A percentile compares a stretch with the other conserved stretches of the same genome.
These are phyloP conservation scores for Sicus ferrugineus DNA, from an alignment of 2,888 invertebrate species.

Conservation along the genomic window DNA sequence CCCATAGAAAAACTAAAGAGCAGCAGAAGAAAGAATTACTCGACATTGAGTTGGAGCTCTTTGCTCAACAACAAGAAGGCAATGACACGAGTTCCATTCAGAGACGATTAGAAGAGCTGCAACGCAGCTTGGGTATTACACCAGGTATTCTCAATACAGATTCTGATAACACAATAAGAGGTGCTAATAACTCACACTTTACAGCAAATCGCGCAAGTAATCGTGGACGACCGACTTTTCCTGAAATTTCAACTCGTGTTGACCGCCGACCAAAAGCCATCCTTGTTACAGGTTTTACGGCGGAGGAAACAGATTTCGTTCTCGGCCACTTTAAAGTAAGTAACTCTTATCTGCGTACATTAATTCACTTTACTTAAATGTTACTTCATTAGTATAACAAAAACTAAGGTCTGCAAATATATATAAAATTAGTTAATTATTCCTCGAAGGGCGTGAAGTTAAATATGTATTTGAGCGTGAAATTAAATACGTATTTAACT, in stretches of 20 bases:
- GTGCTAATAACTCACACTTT: slow-evolving; percentile 44
- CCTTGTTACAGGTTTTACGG: slow-evolving; percentile 85
- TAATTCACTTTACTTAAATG: too few relatives aligned
- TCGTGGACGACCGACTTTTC: slow-evolving; percentile 56
- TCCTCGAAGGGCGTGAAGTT: too few relatives aligned
- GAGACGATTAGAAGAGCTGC: slow-evolving; percentile 78
- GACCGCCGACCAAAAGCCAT: slow-evolving; percentile 89
- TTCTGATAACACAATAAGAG: not conserved
- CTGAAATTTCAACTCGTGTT: slow-evolving; percentile 67
- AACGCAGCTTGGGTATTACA: slow-evolving; percentile 58
- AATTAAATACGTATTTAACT: too few relatives aligned
- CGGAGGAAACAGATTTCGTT: slow-evolving; percentile 82
- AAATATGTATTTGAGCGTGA: too few relatives aligned
- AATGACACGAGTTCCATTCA: slow-evolving; percentile 85
- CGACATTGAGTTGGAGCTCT: slow-evolving; percentile 89
- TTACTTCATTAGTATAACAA: too few relatives aligned
- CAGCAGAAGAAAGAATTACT: slow-evolving; percentile 88
- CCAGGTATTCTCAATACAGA: slow-evolving; percentile 37
- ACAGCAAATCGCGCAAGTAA: slow-evolving; percentile 44
- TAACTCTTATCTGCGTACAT: too few relatives aligned
- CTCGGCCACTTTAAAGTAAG: slow-evolving; percentile 85
- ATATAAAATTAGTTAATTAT: too few relatives aligned
- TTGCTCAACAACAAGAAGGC: slow-evolving; percentile 86
- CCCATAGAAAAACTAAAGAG: slow-evolving; percentile 74
- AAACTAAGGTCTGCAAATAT: too few relatives aligned